Evolutionary conservation across 1,140 invertebrate genomes (phyloP).

Genomic region (Bemisia tabaci): DNA sequence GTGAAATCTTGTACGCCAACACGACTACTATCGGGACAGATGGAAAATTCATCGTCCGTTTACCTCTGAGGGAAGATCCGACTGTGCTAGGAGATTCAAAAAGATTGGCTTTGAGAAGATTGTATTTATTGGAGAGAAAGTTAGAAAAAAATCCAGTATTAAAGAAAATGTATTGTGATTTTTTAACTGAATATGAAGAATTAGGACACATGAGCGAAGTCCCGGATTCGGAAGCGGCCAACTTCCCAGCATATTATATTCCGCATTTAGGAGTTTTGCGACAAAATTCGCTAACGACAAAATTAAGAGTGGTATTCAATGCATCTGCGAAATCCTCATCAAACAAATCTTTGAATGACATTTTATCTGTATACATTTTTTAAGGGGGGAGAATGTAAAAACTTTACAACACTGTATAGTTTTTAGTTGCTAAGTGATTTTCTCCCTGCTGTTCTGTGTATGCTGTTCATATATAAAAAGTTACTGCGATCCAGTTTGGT

Average conservation of each 20-base stretch:
- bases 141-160: not conserved
- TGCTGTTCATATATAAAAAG: no score
- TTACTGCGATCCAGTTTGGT: no score
- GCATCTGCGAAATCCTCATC: not conserved
- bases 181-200: not conserved
- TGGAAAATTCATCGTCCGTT: not conserved
- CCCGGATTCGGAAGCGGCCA: no score
- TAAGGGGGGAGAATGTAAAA: no score
- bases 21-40: not conserved
- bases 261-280: not conserved
- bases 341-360: slow-evolving; percentile 7
- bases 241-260: not conserved
- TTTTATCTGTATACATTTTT: no score
- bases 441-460: no score
- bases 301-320: slow-evolving; percentile 3
- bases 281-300: not conserved
- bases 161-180: not conserved
- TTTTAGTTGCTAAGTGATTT: no score
- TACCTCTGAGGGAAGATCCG: no score
- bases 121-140: not conserved
- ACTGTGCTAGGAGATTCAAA: no score
- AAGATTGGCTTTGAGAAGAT: no score
- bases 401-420: no score
- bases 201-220: slow-evolving; percentile 1
- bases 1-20: not conserved